Conservation (phyloP, 2,888 invertebrate genomes). For the Synanthedon tipuliformis region DNA sequence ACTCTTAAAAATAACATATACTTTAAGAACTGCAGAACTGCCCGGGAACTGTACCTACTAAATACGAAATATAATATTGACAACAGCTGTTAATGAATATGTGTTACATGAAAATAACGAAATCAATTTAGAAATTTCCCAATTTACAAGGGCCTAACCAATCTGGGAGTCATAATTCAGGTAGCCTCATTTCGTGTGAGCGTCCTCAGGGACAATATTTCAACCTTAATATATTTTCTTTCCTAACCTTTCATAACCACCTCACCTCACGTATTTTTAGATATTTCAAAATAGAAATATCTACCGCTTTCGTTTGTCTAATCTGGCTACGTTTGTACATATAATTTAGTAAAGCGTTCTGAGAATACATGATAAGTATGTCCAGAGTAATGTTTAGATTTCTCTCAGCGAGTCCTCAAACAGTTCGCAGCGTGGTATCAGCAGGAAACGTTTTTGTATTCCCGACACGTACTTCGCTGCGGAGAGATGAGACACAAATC, state of each 20-base stretch:
- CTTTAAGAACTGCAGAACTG: too few relatives aligned
- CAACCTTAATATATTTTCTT: slow-evolving; percentile 51
- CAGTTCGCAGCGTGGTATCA: slow-evolving; percentile 17
- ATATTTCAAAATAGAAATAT: not conserved
- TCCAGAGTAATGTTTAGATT: slow-evolving; percentile 10
- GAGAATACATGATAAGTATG: not conserved
- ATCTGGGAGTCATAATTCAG: slow-evolving; percentile 36
- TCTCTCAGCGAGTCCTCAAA: slow-evolving; percentile 9
- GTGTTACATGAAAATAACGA: too few relatives aligned
- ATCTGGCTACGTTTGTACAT: not conserved
- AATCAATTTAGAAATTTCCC: too few relatives aligned
- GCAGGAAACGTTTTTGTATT: slow-evolving; percentile 24
- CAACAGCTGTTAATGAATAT: too few relatives aligned
- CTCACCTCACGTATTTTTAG: slow-evolving; percentile 5
- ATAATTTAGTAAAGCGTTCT: not conserved
- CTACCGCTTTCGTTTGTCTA: not conserved
- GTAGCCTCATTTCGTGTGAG: slow-evolving; percentile 34
- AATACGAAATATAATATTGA: too few relatives aligned
- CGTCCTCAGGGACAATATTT: slow-evolving; percentile 44
- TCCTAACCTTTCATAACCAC: slow-evolving; percentile 37
- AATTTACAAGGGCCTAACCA: not conserved
- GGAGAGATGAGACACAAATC: slow-evolving; percentile 61
- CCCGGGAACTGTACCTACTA: too few relatives aligned
- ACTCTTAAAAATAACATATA: too few relatives aligned
- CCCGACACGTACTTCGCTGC: slow-evolving; percentile 49